These are phyloP conservation scores for Anoplolepis gracilipes DNA, from an alignment of 1,140 invertebrate genomes.

Conservation along the genomic window DNA sequence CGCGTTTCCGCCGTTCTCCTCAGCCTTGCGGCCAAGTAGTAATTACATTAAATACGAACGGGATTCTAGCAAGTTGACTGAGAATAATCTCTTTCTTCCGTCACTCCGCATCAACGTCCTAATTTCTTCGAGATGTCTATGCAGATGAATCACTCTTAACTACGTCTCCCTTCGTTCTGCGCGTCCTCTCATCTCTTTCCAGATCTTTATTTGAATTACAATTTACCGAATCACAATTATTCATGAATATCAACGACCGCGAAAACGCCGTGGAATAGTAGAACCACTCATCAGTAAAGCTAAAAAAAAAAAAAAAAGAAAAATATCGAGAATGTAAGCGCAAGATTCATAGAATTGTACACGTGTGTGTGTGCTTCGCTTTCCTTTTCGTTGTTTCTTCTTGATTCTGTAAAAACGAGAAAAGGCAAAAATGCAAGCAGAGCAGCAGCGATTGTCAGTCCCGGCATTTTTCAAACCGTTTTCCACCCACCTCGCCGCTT, in stretches of 20 bases:
- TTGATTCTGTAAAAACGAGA: conserved; percentile 19
- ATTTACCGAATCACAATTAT: neutral
- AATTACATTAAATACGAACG: conserved; percentile 52
- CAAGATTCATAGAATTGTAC: neutral
- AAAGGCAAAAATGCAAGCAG: neutral
- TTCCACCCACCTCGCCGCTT: neutral
- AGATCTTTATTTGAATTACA: conserved; percentile 22
- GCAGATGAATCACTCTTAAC: conserved; percentile 13
- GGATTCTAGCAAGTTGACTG: conserved; percentile 32
- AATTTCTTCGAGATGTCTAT: conserved; percentile 31
- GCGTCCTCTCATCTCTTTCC: neutral
- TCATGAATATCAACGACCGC: neutral
- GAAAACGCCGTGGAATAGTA: neutral
- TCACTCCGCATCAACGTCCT: conserved; percentile 43
- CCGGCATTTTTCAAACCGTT: conserved; percentile 41
- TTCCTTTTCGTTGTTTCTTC: neutral
- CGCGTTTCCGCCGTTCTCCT: conserved; percentile 4
- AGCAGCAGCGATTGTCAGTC: neutral
- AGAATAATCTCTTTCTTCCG: conserved; percentile 30
- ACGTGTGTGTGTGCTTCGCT: no score
- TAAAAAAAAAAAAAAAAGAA: neutral
- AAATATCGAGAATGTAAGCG: neutral
- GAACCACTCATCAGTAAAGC: neutral
- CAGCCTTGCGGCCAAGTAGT: conserved; percentile 3
- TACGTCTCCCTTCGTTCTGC: neutral